Evolutionary conservation across 2,888 invertebrate genomes (phyloP).

Genomic region (Erebia ligea): DNA sequence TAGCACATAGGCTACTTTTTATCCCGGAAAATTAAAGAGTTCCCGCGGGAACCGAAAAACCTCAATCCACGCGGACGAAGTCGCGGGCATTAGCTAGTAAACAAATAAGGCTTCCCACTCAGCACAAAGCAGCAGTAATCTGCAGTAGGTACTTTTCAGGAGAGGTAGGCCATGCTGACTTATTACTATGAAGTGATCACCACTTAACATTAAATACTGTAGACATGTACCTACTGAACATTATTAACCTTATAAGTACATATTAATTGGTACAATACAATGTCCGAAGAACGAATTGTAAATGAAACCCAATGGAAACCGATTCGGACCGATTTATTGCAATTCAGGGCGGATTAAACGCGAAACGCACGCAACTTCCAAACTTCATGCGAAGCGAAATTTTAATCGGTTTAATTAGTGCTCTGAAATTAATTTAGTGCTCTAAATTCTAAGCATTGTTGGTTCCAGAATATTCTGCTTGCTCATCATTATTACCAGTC

Average conservation of each 20-base stretch:
- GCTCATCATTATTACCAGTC: no score
- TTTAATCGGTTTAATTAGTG: not conserved
- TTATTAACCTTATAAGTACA: not conserved
- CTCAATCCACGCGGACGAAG: not conserved
- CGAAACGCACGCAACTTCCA: not conserved
- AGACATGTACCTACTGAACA: not conserved
- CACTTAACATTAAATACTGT: no score
- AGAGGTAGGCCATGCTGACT: no score
- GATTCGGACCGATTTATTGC: constrained; percentile 53
- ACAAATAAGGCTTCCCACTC: no score
- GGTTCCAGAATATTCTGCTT: no score
- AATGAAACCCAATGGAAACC: constrained; percentile 48
- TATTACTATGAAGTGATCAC: no score
- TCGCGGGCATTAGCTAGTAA: not conserved
- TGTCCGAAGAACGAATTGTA: constrained; percentile 25
- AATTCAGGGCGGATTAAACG: constrained; percentile 38
- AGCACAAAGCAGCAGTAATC: no score
- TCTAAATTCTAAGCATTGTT: no score
- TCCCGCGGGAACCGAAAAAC: not conserved
- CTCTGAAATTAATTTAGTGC: not conserved
- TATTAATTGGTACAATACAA: constrained; percentile 39
- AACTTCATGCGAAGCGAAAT: constrained; percentile 8
- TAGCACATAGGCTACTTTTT: no score
- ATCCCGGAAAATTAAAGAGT: no score
- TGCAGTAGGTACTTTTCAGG: no score